Evolutionary conservation across 1,140 invertebrate genomes (phyloP), one percentile per base, ranked within the genome.

Genomic region (Acromyrmex echinatior): DNA sequence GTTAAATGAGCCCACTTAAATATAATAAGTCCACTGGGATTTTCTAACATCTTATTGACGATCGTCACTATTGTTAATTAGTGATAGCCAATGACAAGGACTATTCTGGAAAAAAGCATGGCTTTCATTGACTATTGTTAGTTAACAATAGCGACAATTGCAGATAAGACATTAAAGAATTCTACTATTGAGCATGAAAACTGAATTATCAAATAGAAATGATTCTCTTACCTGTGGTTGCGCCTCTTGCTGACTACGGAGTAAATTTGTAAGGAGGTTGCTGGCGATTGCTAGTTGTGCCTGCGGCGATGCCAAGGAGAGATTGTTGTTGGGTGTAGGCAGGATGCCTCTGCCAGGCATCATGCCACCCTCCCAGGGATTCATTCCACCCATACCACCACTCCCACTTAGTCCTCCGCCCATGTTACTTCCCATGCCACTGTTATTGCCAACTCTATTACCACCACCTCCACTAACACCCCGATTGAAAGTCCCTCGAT

Each of bases 361-460:
- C 81, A 96, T 93, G 31, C 96, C 96, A 31, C 95, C 92, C 90
- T 96, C 95, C 96, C 96, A 96, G 18, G 96, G 96, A 88, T 95
- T 96, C 68, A 96, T 93, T 14, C 94, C 94, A 2, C 93, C 91
- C 31, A 92, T 91, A 2, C 92, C 90, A 31, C 91, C 88, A 7
- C 91, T 86, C 0, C 92, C 91, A 0, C 90, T 88, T 71, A 93
- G 88, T 21, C 89, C 90, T 4, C 90, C 87, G 25, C 93, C 91
- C 86, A 93, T 92, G 9, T 87, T 86, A 14, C 78, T 78, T 87
- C 84, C 90, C 82, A 76, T 88, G 10, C 91, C 86, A 5, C 87
- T 86, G 18, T 92, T 90, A 68, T 78, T 77, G 62, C 92, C 78
- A 53, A 90, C 63, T 87, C 89, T 85, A 10, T 85, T 85, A 39